phyloP scores from a whole-genome alignment of 2,888 invertebrate species.

The Helicoverpa assulta region DNA sequence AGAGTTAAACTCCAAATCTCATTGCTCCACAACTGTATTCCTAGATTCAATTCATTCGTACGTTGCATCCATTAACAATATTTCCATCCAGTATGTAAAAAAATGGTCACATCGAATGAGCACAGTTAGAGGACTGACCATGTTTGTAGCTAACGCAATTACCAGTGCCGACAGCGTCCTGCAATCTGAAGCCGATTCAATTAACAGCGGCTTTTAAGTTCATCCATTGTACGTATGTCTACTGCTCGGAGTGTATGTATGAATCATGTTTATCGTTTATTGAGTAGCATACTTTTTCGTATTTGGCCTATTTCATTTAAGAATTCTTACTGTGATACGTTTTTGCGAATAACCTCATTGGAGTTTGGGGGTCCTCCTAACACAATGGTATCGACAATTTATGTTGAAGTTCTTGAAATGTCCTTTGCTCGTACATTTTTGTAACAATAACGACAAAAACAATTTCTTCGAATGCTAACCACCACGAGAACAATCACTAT shows the following conservation, averaged over 20 bases:
- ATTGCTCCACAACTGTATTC: constrained; percentile 25
- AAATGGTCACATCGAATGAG: constrained; percentile 71
- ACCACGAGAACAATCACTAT: constrained; percentile 39
- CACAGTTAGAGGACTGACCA: constrained; percentile 73
- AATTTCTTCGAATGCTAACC: constrained; percentile 8
- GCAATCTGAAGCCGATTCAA: constrained; percentile 88
- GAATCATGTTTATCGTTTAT: constrained; percentile 18
- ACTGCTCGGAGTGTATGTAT: constrained; percentile 27
- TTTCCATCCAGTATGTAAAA: constrained; percentile 60
- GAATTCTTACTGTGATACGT: too few relatives aligned
- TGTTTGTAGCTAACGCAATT: constrained; percentile 86
- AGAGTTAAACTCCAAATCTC: constrained; percentile 9
- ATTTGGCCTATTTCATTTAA: not conserved
- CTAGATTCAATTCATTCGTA: constrained; percentile 41
- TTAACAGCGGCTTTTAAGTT: constrained; percentile 87
- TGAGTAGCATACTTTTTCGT: not conserved
- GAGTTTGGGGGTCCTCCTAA: too few relatives aligned
- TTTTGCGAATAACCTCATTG: too few relatives aligned
- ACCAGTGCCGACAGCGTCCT: constrained; percentile 78
- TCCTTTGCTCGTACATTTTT: not conserved
- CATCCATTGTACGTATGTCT: constrained; percentile 70
- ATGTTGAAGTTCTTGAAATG: too few relatives aligned
- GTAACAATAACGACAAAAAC: constrained; percentile 5
- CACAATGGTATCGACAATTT: too few relatives aligned
- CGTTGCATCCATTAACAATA: constrained; percentile 53